Base-by-base conservation (phyloP, 2,888 invertebrate species). In the Bembecia ichneumoniformis region DNA sequence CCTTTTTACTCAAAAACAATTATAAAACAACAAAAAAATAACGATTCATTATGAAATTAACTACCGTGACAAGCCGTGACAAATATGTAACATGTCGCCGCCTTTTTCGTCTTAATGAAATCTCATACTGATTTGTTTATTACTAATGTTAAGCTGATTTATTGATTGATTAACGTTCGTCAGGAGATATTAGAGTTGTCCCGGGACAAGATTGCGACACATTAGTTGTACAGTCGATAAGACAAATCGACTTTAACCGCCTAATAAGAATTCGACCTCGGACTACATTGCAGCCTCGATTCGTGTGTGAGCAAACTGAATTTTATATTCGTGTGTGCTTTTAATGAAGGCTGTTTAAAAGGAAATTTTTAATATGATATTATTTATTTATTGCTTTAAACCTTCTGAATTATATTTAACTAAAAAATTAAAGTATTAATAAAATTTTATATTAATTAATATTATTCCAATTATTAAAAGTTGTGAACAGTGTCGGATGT, bases 261-360 rank as follows among this genome's bases (percentile, higher is more conserved):
- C 61, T 70, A 66, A 62, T 63, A 55, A 56, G 58, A 68, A 53
- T 62, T 57, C 67, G 75, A 66, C 77, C 77, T 77, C 75, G 77
- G 60, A 64, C 72, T 66, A 77, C 71, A 70, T 74, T 61, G 62
- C 14, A 55, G 63, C 52, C 64, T 66, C 54, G 55, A 64, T 56
- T 72, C 77, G 72, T 76, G 77, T 76, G 57, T 68, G 58, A 71
- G 70, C 74, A 71, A 73, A 74, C 75, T 66, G 66, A 66, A 64
- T 66, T 55, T 55, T 62, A 63, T 13, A 46, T 46, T 7, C 17
- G 44, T 14, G 14, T 28, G 28, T 7, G 44, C 44, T 44, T 44
- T 44, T 13, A 16, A 49, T 49, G 64, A 67, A 71, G 72, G 73
- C 60, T 66, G 56, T 44, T 55, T 50, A 47, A 58, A 61, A 62